phyloP scores from a whole-genome alignment of 2,797 vertebrate genomes.

The Danio jaintianensis region DNA sequence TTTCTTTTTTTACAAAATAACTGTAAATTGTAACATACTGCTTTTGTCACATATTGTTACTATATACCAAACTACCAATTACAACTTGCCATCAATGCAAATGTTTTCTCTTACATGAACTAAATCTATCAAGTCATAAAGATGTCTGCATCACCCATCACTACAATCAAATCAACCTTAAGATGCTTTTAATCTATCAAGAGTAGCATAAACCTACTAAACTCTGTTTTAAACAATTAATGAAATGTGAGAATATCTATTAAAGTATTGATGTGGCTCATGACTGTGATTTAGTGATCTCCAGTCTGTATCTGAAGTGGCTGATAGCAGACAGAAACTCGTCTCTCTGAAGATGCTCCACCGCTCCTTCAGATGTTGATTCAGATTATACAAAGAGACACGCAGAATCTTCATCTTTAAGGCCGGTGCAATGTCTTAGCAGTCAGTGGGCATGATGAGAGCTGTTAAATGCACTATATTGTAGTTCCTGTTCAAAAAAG shows the following conservation, averaged over 20 bases:
- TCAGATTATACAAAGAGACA: slow-evolving; percentile 18
- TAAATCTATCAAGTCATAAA: background rate
- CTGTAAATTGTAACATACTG: too few relatives aligned
- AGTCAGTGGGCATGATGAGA: slow-evolving; percentile 15
- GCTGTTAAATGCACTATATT: slow-evolving; percentile 29
- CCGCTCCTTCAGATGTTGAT: slow-evolving; percentile 27
- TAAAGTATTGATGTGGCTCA: slow-evolving; percentile 14
- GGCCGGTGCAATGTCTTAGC: background rate
- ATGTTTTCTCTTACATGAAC: background rate
- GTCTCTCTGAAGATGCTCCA: background rate
- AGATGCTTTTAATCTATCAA: background rate
- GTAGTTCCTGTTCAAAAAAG: slow-evolving; percentile 39
- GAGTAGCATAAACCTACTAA: background rate
- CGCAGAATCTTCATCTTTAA: slow-evolving; percentile 37
- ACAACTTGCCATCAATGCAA: background rate
- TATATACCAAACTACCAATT: too few relatives aligned
- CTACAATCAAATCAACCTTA: background rate
- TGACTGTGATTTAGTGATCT: background rate
- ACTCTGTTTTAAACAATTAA: background rate
- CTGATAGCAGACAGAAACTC: slow-evolving; percentile 29
- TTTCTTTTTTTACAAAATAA: too few relatives aligned
- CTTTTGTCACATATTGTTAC: too few relatives aligned
- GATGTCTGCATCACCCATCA: too few relatives aligned
- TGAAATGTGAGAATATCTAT: slow-evolving; percentile 4
- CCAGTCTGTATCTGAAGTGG: background rate